Evolutionary conservation across 2,797 vertebrate genomes (phyloP).

Genomic region (Numenius phaeopus): DNA sequence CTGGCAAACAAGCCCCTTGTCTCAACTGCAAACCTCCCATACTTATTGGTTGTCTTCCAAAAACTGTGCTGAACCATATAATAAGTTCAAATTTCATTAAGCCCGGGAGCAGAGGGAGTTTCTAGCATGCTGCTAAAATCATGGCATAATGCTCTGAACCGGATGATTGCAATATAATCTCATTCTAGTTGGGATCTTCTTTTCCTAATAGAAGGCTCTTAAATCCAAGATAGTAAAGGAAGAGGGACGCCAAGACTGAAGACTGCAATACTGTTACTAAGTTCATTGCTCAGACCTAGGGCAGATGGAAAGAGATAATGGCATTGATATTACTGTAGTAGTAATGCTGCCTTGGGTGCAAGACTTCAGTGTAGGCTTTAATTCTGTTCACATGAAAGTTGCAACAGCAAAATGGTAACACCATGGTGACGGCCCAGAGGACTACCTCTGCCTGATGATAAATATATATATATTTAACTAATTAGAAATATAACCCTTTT

Average conservation of each 20-base stretch:
- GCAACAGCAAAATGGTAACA: background rate
- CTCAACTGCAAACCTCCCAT: slow-evolving; percentile 45
- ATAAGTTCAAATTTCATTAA: slow-evolving; percentile 66
- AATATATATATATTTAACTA: background rate
- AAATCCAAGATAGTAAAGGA: slow-evolving; percentile 8
- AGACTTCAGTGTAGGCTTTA: background rate
- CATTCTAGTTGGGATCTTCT: slow-evolving; percentile 52
- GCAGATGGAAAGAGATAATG: background rate
- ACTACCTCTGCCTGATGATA: background rate
- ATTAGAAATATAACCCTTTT: background rate
- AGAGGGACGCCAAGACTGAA: background rate
- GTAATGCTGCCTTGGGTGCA: background rate
- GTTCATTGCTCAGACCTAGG: background rate
- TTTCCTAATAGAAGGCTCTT: slow-evolving; percentile 16
- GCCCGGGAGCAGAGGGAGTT: slow-evolving; percentile 12
- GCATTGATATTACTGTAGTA: background rate
- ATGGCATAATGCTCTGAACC: slow-evolving; percentile 44
- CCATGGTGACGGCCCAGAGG: background rate
- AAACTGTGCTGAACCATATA: slow-evolving; percentile 56
- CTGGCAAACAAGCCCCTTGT: slow-evolving; percentile 35
- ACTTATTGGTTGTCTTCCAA: slow-evolving; percentile 55
- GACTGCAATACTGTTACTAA: background rate
- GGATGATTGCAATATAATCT: slow-evolving; percentile 55
- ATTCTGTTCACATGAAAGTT: background rate
- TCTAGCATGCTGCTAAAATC: slow-evolving; percentile 37